Base-by-base conservation (phyloP, 30 jellyfish, hydroid and myxozoan genomes). In the Catostylus mosaicus region DNA sequence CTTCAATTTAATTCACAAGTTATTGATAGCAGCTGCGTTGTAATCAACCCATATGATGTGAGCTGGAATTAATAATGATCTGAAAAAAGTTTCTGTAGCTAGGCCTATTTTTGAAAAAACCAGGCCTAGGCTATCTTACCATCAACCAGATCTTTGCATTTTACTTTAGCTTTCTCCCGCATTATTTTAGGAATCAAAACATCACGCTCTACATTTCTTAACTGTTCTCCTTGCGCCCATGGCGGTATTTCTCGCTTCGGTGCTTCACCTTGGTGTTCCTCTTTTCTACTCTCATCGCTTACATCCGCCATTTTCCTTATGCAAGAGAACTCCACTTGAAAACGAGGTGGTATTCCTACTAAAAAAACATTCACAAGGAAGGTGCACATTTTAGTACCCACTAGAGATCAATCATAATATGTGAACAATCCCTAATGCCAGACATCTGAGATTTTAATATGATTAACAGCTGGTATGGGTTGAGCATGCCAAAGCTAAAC, bases 161-260 rank as follows among this genome's bases (percentile, higher is more conserved):
- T 27, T 19, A 93, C 63, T 65, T 88, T 87, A 14, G 98, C 97
- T 50, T 60, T 75, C 47, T 86, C 85, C 43, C 94, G 84, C 98
- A 93, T 93, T 46, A 93, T 77, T 18, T 70, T 87, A 35, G 98
- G 98, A 18, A 93, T 77, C 50, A 93, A 89, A 19, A 93, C 98
- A 60, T 93, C 97, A 2, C 65, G 51, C 48, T 93, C 98, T 27
- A 93, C 94, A 46, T 87, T 86, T 52, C 98, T 77, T 24, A 93
- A 66, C 33, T 47, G 66, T 31, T 60, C 92, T 32, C 98, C 98
- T 67, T 85, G 67, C 3, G 98, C 98, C 98, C 98, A 93, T 19
- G 98, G 98, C 1, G 98, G 90, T 1, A 93, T 60, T 70, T 76
- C 86, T 23, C 85, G 32, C 71, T 45, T n/a, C 47, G 54, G 12